Base-by-base conservation (phyloP, 2,888 invertebrate species). In the Lycaena phlaeas region DNA sequence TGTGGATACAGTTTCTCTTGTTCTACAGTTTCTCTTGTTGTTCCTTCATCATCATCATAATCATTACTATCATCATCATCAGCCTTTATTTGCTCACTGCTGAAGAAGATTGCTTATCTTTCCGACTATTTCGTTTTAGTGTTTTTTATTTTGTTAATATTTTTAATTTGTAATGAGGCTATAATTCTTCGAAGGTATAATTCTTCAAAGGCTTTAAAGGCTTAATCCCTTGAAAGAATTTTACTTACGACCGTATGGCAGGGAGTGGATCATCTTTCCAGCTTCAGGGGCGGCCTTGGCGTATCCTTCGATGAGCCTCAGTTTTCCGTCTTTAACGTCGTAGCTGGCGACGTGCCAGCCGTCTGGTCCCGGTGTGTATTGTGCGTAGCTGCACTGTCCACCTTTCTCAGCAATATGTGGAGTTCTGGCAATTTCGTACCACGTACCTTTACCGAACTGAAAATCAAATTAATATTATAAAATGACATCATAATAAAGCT, bases 311-410 rank as follows among this genome's bases (percentile, higher is more conserved):
- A 34, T 34, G 7, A 18, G 11, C 11, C 12, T 34, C 22, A 18
- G 11, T 34, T 11, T 9, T 0, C 34, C 34, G 11, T 34, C 11
- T 11, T 17, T 17, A 0, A 18, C 17, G 18, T 31, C n/a, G 31
- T 31, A 18, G 17, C 17, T 31, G 18, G 31, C 17, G 17, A 18
- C 18, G 31, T 31, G 31, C 17, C 15, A 31, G 10, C 31, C 31
- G 15, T 17, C 7, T 15, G 18, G 4, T 6, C 3, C 18, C 4
- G 31, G 31, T n/a, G 31, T 31, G 17, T 31, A 31, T 31, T 31
- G 15, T n/a, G 31, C 31, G 31, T 31, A 31, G 15, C 31, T 17
- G 31, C 31, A 31, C 5, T 31, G 31, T 10, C 31, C 17, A 6
- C 11, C 31, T n/a, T 31, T 31, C 17, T 31, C 31, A 2, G 31